Conservation (phyloP, 2,888 invertebrate genomes). For the Xanthorhoe spadicearia region DNA sequence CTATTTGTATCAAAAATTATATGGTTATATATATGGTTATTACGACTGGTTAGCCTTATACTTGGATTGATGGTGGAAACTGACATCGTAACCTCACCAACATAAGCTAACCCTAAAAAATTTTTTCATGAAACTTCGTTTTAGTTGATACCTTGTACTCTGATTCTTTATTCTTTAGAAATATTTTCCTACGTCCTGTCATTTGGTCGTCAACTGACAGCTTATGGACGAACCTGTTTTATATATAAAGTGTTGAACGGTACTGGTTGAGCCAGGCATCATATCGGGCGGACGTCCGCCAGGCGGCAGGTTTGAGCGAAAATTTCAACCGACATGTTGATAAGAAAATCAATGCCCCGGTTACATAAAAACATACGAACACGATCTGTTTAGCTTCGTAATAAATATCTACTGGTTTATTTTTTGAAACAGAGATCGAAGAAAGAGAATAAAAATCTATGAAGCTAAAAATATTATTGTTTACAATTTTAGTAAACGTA, state of each 20-base stretch:
- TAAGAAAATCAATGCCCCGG: slow-evolving; percentile 53
- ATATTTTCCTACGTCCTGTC: neutral
- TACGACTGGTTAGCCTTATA: too few species aligned
- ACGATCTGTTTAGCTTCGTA: slow-evolving; percentile 2
- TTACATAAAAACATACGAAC: slow-evolving; percentile 34
- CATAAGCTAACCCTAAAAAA: too few species aligned
- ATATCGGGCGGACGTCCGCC: slow-evolving; percentile 59
- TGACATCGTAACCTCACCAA: too few species aligned
- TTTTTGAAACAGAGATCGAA: neutral
- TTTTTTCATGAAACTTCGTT: too few species aligned
- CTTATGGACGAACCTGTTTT: slow-evolving; percentile 2
- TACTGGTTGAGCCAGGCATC: slow-evolving; percentile 40
- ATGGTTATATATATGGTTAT: too few species aligned
- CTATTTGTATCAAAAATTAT: too few species aligned
- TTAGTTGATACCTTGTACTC: too few species aligned
- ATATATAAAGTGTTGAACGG: slow-evolving; percentile 4
- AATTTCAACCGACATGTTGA: slow-evolving; percentile 51
- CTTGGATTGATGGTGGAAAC: too few species aligned
- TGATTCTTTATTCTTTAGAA: neutral
- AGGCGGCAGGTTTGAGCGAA: slow-evolving; percentile 52
- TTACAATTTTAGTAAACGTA: too few species aligned
- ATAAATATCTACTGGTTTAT: neutral
- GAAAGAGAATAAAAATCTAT: neutral
- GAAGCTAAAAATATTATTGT: too few species aligned
- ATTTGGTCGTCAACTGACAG: neutral